Evolutionary conservation across 2,888 invertebrate species (phyloP).

Genomic region (Xylocampa areola): DNA sequence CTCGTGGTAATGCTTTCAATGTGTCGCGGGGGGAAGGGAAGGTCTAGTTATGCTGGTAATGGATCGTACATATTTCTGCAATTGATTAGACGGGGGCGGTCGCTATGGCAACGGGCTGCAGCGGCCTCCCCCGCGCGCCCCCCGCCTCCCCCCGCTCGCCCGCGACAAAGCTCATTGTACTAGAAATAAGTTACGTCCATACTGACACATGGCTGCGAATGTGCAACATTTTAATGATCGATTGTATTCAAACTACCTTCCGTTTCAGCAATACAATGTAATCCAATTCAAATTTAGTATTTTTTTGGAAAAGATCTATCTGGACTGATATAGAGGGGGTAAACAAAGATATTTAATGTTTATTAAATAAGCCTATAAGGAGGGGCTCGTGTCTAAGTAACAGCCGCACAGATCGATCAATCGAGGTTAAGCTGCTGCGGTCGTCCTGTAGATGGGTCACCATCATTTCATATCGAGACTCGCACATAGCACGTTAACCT

Average conservation of each 20-base stretch:
- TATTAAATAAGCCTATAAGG: no score
- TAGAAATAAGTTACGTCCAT: slow-evolving; percentile 44
- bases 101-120: slow-evolving; percentile 81
- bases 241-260: background rate
- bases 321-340: no score
- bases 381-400: no score
- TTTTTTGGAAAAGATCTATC: no score
- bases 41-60: slow-evolving; percentile 71
- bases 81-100: slow-evolving; percentile 90
- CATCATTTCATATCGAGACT: no score
- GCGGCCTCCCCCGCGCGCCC: slow-evolving; percentile 47
- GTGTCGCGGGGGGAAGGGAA: slow-evolving; percentile 54
- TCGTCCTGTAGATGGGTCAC: no score
- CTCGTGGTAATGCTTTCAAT: slow-evolving; percentile 32
- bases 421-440: no score
- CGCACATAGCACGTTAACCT: no score
- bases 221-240: slow-evolving; percentile 11
- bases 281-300: no score
- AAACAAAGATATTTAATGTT: no score
- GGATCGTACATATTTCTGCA: slow-evolving; percentile 89
- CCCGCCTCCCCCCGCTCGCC: slow-evolving; percentile 29
- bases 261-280: background rate
- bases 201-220: slow-evolving; percentile 34
- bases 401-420: no score
- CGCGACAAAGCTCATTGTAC: slow-evolving; percentile 71